Evolutionary conservation across 2,888 invertebrate genomes (phyloP), one percentile per base, ranked within the genome.

Genomic region (Leptinotarsa rubiginosa): DNA sequence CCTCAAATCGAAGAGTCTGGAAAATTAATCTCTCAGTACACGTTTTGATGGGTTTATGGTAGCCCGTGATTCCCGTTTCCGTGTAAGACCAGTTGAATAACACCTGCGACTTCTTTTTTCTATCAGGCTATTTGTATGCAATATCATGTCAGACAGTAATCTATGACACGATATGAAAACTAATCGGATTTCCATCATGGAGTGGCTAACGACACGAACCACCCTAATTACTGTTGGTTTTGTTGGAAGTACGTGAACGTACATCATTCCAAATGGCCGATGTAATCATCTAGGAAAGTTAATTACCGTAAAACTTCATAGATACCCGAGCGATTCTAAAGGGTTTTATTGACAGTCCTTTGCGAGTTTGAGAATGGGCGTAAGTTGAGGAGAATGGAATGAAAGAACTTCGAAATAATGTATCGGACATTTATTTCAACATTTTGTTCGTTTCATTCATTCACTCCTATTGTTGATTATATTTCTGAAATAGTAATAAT

Each of bases 141-240:
- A 71, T 73, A 77, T 71, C 77, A 75, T 75, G 75, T 74, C 77
- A 66, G 69, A 71, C 41, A 52, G 66, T 75, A 77, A 77, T 75
- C 75, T 71, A 71, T 70, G 75, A 69, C 73, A 70, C 70, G 72
- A 70, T 75, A 73, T 73, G 77, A 75, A 77, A 73, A 77, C 75
- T 77, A 75, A 77, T 75, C 75, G 73, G 70, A 75, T 75, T 74
- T 71, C 65, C 75, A 71, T 52, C 69, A 54, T 71, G 70, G 69
- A 65, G 65, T 65, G 62, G 66, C 65, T 65, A 72, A 70, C 67
- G 65, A 56, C 62, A 70, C 50, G 69, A 70, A 69, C 71, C 66
- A 71, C 66, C n/a, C 47, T 76, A 76, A 76, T 76, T 76, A 68
- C 71, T 65, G 59, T 70, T 54, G 67, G 49, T 71, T 66, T 70